Evolutionary conservation across 2,888 invertebrate species (phyloP).

Genomic region (Pandemis cinnamomeana): DNA sequence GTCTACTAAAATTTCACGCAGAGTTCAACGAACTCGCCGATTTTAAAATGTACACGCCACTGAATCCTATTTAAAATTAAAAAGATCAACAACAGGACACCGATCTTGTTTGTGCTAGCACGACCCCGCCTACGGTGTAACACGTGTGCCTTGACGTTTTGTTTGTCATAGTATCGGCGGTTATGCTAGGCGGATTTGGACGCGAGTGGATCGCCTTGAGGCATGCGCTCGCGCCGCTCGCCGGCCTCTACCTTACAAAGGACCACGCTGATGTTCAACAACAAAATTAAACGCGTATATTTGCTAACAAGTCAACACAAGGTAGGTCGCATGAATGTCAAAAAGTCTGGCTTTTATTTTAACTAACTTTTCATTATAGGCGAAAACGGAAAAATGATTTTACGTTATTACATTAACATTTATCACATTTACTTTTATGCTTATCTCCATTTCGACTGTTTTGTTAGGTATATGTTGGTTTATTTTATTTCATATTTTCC

Average conservation of each 20-base stretch:
- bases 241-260: constrained; percentile 14
- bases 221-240: constrained; percentile 49
- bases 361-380: too few species aligned
- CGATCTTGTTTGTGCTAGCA: neutral
- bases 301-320: neutral
- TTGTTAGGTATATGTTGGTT: too few species aligned
- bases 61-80: neutral
- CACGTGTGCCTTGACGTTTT: neutral
- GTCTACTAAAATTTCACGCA: neutral
- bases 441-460: too few species aligned
- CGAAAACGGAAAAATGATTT: too few species aligned
- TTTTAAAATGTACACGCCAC: neutral
- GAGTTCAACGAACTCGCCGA: neutral
- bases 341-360: neutral
- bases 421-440: too few species aligned
- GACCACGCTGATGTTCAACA: constrained; percentile 14
- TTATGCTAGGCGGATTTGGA: constrained; percentile 26
- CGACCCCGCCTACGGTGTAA: neutral
- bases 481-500: too few species aligned
- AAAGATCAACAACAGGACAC: neutral
- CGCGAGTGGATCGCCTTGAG: constrained; percentile 60
- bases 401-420: too few species aligned
- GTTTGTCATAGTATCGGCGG: neutral
- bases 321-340: neutral
- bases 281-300: neutral